phyloP scores from a whole-genome alignment of 2,888 invertebrate genomes.

The Camponotus fellah region DNA sequence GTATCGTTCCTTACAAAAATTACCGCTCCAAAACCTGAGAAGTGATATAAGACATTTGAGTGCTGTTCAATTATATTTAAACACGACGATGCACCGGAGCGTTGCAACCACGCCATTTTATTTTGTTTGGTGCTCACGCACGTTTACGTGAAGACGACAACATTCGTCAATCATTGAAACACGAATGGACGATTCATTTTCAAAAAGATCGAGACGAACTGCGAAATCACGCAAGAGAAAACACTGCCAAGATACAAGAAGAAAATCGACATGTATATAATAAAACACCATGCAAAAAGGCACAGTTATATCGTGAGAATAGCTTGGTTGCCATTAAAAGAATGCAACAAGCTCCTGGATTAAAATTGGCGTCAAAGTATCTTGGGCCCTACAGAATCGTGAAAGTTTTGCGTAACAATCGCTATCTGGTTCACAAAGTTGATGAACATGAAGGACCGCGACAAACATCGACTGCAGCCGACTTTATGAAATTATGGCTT shows the following conservation, averaged over 20 bases:
- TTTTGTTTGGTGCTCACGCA: background rate
- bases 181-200: background rate
- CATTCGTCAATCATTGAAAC: background rate
- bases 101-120: background rate
- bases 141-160: background rate
- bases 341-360: background rate
- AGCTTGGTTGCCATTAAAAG: constrained; percentile 6
- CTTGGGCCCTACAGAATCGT: background rate
- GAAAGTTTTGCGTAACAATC: background rate
- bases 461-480: background rate
- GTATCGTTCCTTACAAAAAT: constrained; percentile 16
- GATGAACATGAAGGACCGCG: background rate
- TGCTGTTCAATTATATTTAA: background rate
- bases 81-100: background rate
- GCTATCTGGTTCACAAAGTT: background rate
- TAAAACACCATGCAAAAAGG: too few species aligned
- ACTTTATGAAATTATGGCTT: constrained; percentile 18
- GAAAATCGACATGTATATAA: too few species aligned
- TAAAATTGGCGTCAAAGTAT: background rate
- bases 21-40: background rate
- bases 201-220: background rate
- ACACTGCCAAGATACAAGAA: background rate
- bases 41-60: constrained; percentile 39
- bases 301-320: background rate
- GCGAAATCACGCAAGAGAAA: background rate